These are phyloP conservation scores for Lota lota DNA, from an alignment of 2,113 vertebrate genomes.

Conservation along the genomic window DNA sequence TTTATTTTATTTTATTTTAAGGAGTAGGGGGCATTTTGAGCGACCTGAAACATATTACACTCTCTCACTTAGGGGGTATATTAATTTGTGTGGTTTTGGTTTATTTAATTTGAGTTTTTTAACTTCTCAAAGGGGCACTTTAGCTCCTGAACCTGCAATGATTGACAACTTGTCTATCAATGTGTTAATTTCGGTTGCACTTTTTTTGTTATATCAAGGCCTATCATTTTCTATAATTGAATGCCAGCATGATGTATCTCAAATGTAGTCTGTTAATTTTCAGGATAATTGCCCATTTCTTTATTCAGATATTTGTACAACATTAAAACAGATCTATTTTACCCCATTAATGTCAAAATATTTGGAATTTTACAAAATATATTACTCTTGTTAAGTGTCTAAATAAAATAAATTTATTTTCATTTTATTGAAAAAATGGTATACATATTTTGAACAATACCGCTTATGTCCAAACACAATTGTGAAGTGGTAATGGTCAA, in stretches of 20 bases:
- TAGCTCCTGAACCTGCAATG: constrained; percentile 7
- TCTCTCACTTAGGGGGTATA: neutral
- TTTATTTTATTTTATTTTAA: constrained; percentile 25
- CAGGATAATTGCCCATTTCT: neutral
- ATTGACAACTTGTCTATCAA: constrained; percentile 18
- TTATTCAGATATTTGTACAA: constrained; percentile 25
- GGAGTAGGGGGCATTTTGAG: constrained; percentile 18
- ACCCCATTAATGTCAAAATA: neutral
- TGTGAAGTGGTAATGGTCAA: too few relatives aligned
- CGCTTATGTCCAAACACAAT: too few relatives aligned
- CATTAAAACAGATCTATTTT: neutral
- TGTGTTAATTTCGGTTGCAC: neutral
- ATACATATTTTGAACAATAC: too few relatives aligned
- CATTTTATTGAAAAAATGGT: too few relatives aligned
- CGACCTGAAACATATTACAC: constrained; percentile 3
- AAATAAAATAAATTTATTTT: too few relatives aligned
- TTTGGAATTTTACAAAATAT: neutral
- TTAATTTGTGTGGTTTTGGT: neutral
- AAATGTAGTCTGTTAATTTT: constrained; percentile 11
- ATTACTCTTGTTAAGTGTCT: too few relatives aligned
- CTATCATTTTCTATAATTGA: too few relatives aligned
- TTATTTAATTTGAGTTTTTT: too few relatives aligned
- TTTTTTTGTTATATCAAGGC: too few relatives aligned
- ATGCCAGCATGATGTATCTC: too few relatives aligned
- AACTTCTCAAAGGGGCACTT: neutral